These are phyloP conservation scores for Minunthozetes semirufus DNA, from an alignment of 2,888 invertebrate genomes.

Conservation along the genomic window DNA sequence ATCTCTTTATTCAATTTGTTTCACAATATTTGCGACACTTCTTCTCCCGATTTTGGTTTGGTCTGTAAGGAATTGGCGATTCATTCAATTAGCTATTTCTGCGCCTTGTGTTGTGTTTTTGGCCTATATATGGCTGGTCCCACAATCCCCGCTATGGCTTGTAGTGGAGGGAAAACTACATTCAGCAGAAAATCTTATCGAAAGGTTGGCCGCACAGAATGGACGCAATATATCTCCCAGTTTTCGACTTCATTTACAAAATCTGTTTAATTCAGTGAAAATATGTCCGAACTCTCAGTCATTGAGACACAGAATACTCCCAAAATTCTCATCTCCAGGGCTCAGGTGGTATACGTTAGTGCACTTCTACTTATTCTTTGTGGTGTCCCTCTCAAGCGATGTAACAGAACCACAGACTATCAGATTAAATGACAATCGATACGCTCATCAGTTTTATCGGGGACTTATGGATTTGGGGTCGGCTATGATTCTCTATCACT, in stretches of 20 bases:
- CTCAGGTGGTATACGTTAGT: conserved; percentile 36
- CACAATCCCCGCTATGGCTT: conserved; percentile 37
- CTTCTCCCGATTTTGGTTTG: conserved; percentile 40
- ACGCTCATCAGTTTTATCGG: conserved; percentile 39
- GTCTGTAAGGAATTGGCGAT: conserved; percentile 42
- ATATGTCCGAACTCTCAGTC: not conserved
- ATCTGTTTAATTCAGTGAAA: conserved; percentile 39
- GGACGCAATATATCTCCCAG: conserved; percentile 38
- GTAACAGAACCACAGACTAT: conserved; percentile 38
- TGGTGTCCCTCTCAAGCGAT: conserved; percentile 37
- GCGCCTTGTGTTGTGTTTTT: conserved; percentile 42
- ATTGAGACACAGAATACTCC: conserved; percentile 14
- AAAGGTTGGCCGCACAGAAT: conserved; percentile 40
- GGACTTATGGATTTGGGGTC: conserved; percentile 40
- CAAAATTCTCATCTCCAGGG: conserved; percentile 33
- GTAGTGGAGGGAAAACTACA: conserved; percentile 35
- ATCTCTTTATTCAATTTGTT: conserved; percentile 34
- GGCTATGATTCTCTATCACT: conserved; percentile 40
- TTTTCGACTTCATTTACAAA: conserved; percentile 40
- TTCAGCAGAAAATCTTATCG: conserved; percentile 39
- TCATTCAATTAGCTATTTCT: conserved; percentile 42
- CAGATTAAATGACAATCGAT: conserved; percentile 39
- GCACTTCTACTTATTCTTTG: conserved; percentile 39
- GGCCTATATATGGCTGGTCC: conserved; percentile 40
- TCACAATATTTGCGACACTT: conserved; percentile 38